Evolutionary conservation across 1,140 invertebrate species (phyloP), one percentile per base, ranked within the genome.

Genomic region (Marisa cornuarietis): DNA sequence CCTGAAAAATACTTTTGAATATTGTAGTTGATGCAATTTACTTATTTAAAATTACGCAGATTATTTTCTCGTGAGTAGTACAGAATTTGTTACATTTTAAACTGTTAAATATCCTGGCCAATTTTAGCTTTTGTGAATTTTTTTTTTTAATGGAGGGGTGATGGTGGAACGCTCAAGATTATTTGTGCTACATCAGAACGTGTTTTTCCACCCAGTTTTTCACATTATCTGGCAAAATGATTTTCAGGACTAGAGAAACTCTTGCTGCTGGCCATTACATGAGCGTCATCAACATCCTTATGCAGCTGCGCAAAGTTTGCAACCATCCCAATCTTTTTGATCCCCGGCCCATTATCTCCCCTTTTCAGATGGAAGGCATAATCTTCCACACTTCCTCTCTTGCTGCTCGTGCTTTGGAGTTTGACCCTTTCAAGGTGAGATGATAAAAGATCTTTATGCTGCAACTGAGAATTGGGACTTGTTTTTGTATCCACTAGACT

Each of bases 241-340:
- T 86, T 92, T 92, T 82, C 89, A 98, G 97, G 90, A 99, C 99
- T 22, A 96, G 94, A 89, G 98, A 99, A 92, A 99, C 96, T 0
- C 92, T 99, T 71, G 94, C 95, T n/a, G 94, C 94, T 80, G 99
- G 99, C 20, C 99, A 98, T 93, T 94, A 99, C 87, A 93, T 99
- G 84, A 99, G 97, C 91, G 98, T 99, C 0, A 99, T 99, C 84
- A 99, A 99, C 92, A 96, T 99, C 80, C 92, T 99, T 68, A 99
- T 99, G 98, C 99, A 99, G 92, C 91, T 99, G 83, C 93, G 99
- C 61, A 99, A 99, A 93, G 99, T 99, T 68, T 99, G 99, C 92
- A 99, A 99, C 92, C 99, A 99, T 93, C 99, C 99, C 11, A 99
- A 99, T 93, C 93, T 99, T 84, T 99, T 99, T 92, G 98, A 99